Evolutionary conservation across 2,888 invertebrate genomes (phyloP).

Genomic region (Dasysyrphus tricinctus): DNA sequence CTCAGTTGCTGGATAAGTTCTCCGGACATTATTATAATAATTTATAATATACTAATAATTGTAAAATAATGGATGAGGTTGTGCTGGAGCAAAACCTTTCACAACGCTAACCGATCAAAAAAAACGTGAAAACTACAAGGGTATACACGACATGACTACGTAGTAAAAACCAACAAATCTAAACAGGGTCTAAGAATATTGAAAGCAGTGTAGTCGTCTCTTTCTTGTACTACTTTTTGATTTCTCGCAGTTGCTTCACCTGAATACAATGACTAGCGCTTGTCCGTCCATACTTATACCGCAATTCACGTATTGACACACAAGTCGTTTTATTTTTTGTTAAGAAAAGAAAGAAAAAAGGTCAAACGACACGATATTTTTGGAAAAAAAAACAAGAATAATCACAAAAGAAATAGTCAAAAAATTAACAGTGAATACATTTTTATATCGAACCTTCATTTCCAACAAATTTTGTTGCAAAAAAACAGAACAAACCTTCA

Average conservation of each 20-base stretch:
- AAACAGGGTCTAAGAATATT: too few relatives aligned
- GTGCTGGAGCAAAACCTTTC: too few relatives aligned
- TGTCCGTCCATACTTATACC: slow-evolving; percentile 75
- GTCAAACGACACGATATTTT: slow-evolving; percentile 77
- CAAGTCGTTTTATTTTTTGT: slow-evolving; percentile 55
- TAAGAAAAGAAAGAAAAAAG: slow-evolving; percentile 60
- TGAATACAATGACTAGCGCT: slow-evolving; percentile 82
- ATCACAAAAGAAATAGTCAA: slow-evolving; percentile 75
- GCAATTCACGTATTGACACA: slow-evolving; percentile 74
- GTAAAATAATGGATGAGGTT: too few relatives aligned
- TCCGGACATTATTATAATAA: too few relatives aligned
- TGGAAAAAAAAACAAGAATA: slow-evolving; percentile 75
- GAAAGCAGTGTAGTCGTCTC: neutral
- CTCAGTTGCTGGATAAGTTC: too few relatives aligned
- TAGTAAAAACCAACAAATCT: too few relatives aligned
- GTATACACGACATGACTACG: too few relatives aligned
- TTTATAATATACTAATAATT: too few relatives aligned
- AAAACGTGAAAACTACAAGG: too few relatives aligned
- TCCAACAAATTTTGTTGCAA: slow-evolving; percentile 3
- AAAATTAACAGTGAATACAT: slow-evolving; percentile 50
- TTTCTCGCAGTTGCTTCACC: slow-evolving; percentile 76
- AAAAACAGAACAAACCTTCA: slow-evolving; percentile 23
- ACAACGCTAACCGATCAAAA: too few relatives aligned
- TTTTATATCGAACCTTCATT: slow-evolving; percentile 30
- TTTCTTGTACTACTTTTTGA: neutral